Evolutionary conservation across 1,140 invertebrate species (phyloP).

Genomic region (Gryon sp.): DNA sequence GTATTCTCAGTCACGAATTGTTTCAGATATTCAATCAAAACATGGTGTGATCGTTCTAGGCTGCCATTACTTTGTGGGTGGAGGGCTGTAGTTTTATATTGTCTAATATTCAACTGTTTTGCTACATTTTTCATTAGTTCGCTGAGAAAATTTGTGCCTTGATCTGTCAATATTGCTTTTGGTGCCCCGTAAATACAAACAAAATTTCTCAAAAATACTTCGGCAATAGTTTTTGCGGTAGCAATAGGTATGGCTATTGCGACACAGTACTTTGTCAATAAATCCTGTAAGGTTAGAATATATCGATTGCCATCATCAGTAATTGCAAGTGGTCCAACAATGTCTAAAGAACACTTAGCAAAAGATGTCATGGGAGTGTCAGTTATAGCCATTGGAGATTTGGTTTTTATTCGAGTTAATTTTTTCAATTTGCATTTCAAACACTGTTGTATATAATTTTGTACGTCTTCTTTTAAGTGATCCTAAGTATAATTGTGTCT

Average conservation of each 20-base stretch:
- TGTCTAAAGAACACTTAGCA: background rate
- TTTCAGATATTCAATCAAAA: constrained; percentile 52
- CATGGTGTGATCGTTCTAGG: constrained; percentile 57
- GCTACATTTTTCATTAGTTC: background rate
- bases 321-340: constrained; percentile 9
- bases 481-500: background rate
- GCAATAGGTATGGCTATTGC: constrained; percentile 2
- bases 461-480: constrained; percentile 7
- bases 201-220: constrained; percentile 2
- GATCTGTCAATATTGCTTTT: background rate
- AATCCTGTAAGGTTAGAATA: constrained; percentile 5
- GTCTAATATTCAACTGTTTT: constrained; percentile 47
- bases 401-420: constrained; percentile 2
- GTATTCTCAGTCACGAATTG: background rate
- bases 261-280: constrained; percentile 17
- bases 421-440: constrained; percentile 20
- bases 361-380: background rate
- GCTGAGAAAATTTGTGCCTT: constrained; percentile 2
- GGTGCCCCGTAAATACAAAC: constrained; percentile 1
- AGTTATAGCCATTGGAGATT: background rate
- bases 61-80: constrained; percentile 62
- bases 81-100: constrained; percentile 53
- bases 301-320: background rate
- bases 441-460: background rate
- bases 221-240: background rate